These are phyloP conservation scores for Drosophila lini DNA, from an alignment of 1,140 invertebrate species.

Conservation along the genomic window DNA sequence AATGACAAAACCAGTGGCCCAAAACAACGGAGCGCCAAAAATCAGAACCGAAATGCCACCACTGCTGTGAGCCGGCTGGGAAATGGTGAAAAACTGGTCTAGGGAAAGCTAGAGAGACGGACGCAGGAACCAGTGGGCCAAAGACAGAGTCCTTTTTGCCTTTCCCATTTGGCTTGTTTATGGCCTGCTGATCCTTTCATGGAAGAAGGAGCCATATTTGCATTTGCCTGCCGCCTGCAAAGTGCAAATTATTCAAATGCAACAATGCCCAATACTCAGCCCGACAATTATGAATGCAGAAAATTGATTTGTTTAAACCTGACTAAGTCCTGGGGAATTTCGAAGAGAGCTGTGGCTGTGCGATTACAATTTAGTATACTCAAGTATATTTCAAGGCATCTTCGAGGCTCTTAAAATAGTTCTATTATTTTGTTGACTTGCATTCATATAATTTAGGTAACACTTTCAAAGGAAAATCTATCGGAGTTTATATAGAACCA, in stretches of 20 bases:
- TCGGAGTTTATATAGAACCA: not conserved
- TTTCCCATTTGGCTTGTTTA: conserved; percentile 62
- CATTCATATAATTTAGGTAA: no score
- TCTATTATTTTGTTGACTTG: not conserved
- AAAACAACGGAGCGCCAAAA: conserved; percentile 41
- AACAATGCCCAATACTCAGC: conserved; percentile 6
- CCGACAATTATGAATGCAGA: conserved; percentile 28
- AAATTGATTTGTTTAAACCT: conserved; percentile 26
- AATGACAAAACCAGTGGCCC: conserved; percentile 64
- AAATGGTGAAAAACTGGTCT: conserved; percentile 33
- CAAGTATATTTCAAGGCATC: not conserved
- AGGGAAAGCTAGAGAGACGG: not conserved
- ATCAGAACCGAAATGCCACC: conserved; percentile 22
- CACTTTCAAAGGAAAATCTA: not conserved
- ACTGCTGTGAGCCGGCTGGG: conserved; percentile 9
- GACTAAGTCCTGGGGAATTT: not conserved
- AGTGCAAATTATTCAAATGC: conserved; percentile 47
- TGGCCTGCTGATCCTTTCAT: conserved; percentile 71
- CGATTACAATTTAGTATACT: not conserved
- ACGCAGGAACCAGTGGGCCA: conserved; percentile 16
- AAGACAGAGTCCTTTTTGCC: conserved; percentile 43
- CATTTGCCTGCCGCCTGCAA: conserved; percentile 50
- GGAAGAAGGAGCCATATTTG: conserved; percentile 37
- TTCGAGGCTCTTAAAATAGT: not conserved
- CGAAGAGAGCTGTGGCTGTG: not conserved